Percentiles rank a stretch among this genome's conserved stretches.
Evolutionary conservation across 2,888 invertebrate species (phyloP).

Genomic region (Stramonita haemastoma): DNA sequence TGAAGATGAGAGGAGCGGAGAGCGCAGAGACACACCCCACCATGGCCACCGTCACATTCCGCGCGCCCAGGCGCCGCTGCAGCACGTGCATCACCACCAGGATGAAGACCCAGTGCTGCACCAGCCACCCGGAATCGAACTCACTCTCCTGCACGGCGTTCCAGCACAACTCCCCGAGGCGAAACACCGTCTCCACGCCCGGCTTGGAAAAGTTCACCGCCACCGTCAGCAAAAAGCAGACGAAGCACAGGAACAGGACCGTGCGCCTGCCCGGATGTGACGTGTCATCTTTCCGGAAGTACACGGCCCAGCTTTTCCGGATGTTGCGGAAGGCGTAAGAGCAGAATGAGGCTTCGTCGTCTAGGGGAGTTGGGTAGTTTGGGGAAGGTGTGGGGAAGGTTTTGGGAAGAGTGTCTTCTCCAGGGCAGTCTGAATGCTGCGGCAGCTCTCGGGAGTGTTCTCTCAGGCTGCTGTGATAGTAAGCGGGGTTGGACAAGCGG

Average conservation of each 20-base stretch:
- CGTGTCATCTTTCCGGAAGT: conserved; percentile 41
- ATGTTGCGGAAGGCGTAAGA: conserved; percentile 25
- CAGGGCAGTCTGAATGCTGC: not conserved
- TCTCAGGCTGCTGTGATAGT: not conserved
- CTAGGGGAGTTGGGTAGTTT: not conserved
- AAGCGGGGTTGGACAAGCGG: not conserved
- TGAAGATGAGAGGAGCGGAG: conserved; percentile 42
- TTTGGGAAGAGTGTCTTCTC: not conserved
- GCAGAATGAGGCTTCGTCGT: not conserved
- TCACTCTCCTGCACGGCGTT: conserved; percentile 44
- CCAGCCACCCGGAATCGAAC: conserved; percentile 41
- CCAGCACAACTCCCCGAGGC: conserved; percentile 54
- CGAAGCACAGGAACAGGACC: conserved; percentile 43
- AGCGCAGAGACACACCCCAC: conserved; percentile 49
- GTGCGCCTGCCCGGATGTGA: conserved; percentile 39
- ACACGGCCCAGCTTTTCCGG: conserved; percentile 48
- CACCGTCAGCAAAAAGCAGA: conserved; percentile 48
- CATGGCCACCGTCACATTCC: conserved; percentile 48
- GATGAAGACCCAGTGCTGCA: conserved; percentile 50
- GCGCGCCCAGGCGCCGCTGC: conserved; percentile 44
- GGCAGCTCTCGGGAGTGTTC: not conserved
- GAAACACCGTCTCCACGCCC: conserved; percentile 43
- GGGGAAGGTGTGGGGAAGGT: not conserved
- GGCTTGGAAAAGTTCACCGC: conserved; percentile 52
- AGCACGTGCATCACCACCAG: conserved; percentile 45